phyloP scores from a whole-genome alignment of 2,888 invertebrate genomes.

The Cylindroiulus punctatus region DNA sequence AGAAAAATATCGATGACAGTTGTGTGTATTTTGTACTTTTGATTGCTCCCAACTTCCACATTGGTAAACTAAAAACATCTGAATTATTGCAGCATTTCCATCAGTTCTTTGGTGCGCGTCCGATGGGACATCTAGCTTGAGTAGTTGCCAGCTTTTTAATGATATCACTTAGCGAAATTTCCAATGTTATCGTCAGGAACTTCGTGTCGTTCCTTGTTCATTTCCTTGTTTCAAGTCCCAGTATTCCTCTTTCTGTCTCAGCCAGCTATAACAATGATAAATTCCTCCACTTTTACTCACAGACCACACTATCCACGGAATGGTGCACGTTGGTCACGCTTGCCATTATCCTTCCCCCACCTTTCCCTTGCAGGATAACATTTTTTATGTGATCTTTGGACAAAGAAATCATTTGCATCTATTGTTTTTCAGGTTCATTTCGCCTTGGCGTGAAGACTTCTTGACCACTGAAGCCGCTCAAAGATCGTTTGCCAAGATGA shows the following conservation, averaged over 20 bases:
- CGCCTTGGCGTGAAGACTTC: background rate
- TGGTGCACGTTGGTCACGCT: constrained; percentile 20
- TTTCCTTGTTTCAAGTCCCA: background rate
- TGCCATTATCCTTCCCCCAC: background rate
- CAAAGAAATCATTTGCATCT: constrained; percentile 21
- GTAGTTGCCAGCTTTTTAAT: background rate
- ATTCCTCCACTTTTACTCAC: background rate
- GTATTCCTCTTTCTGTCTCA: background rate
- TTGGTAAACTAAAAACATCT: too few species aligned
- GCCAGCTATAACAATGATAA: background rate
- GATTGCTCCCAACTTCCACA: too few species aligned
- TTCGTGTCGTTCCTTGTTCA: background rate
- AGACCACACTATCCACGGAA: background rate
- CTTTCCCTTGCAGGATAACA: background rate
- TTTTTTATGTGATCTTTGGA: background rate
- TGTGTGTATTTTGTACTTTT: too few species aligned
- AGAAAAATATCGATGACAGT: too few species aligned
- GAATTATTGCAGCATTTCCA: too few species aligned
- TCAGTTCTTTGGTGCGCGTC: too few species aligned
- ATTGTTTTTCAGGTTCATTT: constrained; percentile 35
- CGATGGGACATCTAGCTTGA: too few species aligned
- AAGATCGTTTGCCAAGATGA: background rate
- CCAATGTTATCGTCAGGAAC: background rate
- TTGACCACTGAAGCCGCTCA: constrained; percentile 1
- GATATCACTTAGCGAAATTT: too few species aligned